phyloP scores from a whole-genome alignment of 2,113 vertebrate genomes.

The Cyanoliseus patagonus region DNA sequence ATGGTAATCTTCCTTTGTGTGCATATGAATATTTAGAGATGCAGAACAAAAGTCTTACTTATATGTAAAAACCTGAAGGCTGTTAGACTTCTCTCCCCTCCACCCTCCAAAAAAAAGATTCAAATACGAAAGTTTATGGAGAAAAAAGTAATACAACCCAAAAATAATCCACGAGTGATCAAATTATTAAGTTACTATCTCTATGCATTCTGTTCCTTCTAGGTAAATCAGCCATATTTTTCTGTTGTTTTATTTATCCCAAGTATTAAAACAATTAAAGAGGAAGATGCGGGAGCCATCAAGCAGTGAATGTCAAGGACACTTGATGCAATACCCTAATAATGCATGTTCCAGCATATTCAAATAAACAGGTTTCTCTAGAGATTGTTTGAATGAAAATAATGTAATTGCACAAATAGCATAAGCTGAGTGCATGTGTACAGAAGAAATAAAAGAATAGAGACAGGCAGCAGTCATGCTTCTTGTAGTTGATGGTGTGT shows the following conservation, averaged over 20 bases:
- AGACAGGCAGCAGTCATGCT: slow-evolving; percentile 33
- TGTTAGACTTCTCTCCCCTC: not conserved
- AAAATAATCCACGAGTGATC: not conserved
- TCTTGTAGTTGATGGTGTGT: slow-evolving; percentile 40
- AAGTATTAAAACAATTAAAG: slow-evolving; percentile 50
- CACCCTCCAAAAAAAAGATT: not conserved
- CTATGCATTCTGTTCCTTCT: not conserved
- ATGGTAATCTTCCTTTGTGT: not conserved
- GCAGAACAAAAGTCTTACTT: not conserved
- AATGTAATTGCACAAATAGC: slow-evolving; percentile 64
- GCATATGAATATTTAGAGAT: not conserved
- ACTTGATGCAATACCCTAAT: slow-evolving; percentile 19
- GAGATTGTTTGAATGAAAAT: slow-evolving; percentile 64
- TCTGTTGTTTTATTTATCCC: slow-evolving; percentile 40
- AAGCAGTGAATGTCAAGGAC: slow-evolving; percentile 51
- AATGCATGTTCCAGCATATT: slow-evolving; percentile 35
- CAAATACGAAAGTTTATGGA: not conserved
- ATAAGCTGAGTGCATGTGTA: not conserved
- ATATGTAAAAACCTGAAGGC: not conserved
- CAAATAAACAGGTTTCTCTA: slow-evolving; percentile 51
- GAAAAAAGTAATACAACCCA: not conserved
- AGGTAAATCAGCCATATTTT: not conserved
- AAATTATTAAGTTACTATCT: not conserved
- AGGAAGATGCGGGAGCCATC: not conserved
- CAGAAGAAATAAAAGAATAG: not conserved